phyloP scores from a whole-genome alignment of 2,888 invertebrate species.

The Fabriciana adippe region DNA sequence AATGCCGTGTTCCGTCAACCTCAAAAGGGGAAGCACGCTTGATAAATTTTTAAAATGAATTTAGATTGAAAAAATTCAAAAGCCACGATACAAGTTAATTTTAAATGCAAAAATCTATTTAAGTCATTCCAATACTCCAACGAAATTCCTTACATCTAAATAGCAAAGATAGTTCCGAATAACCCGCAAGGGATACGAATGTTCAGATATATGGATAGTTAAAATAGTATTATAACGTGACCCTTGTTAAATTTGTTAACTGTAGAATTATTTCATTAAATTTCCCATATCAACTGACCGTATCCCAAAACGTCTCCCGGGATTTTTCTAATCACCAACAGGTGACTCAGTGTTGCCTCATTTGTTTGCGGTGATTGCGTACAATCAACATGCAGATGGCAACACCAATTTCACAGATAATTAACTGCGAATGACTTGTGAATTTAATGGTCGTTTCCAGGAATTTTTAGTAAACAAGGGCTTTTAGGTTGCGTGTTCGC shows the following conservation, averaged over 20 bases:
- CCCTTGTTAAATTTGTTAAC: conserved; percentile 26
- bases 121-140: too few species aligned
- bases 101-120: too few species aligned
- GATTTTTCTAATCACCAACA: conserved; percentile 54
- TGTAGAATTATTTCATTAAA: conserved; percentile 41
- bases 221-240: conserved; percentile 9
- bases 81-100: too few species aligned
- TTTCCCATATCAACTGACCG: conserved; percentile 35
- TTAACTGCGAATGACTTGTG: conserved; percentile 37
- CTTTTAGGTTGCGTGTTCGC: conserved; percentile 22
- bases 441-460: conserved; percentile 28
- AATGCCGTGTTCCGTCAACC: too few species aligned
- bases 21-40: too few species aligned
- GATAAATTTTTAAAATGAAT: too few species aligned
- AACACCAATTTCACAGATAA: conserved; percentile 44
- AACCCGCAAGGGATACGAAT: too few species aligned
- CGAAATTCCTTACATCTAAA: too few species aligned
- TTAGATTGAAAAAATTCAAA: too few species aligned
- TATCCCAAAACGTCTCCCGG: conserved; percentile 41
- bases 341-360: conserved; percentile 40
- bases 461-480: conserved; percentile 29
- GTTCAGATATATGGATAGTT: not conserved
- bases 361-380: conserved; percentile 46
- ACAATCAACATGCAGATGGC: conserved; percentile 47
- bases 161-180: too few species aligned